A percentile compares a stretch with the other conserved stretches of the same genome.
Evolutionary conservation across 2,797 vertebrate genomes (phyloP).

Genomic region (Eulemur coronatus): DNA sequence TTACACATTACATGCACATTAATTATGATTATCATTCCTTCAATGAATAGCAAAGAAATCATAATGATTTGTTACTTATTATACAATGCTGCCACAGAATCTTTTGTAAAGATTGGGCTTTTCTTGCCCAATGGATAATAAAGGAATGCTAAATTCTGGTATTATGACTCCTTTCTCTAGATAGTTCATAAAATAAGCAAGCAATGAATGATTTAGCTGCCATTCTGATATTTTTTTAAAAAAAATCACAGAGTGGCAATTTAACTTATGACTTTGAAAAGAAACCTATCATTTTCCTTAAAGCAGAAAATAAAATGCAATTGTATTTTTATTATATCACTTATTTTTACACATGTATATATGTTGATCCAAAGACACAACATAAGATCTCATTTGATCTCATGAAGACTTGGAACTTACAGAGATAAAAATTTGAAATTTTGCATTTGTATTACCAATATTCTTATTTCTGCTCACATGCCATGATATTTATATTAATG

Average conservation of each 20-base stretch:
- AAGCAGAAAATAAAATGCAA: conserved; percentile 4
- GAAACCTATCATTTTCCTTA: conserved; percentile 58
- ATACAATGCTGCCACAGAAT: not conserved
- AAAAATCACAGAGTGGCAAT: not conserved
- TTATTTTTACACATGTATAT: not conserved
- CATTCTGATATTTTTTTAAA: not conserved
- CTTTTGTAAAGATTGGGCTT: conserved; percentile 51
- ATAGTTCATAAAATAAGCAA: not conserved
- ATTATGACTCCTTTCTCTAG: not conserved
- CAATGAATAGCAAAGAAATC: conserved; percentile 43
- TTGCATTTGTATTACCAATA: not conserved
- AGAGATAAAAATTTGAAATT: not conserved
- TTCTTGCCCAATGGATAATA: conserved; percentile 5
- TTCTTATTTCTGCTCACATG: not conserved
- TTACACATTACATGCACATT: conserved; percentile 29
- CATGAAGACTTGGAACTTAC: not conserved
- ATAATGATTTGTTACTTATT: conserved; percentile 54
- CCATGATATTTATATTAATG: not conserved
- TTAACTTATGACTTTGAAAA: conserved; percentile 35
- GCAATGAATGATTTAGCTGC: not conserved
- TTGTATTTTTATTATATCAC: conserved; percentile 25
- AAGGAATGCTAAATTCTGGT: not conserved
- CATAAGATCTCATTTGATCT: not conserved
- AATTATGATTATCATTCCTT: conserved; percentile 66
- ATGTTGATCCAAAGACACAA: not conserved